Base-by-base conservation (phyloP, 2,113 vertebrate species). In the Theristicus caerulescens region DNA sequence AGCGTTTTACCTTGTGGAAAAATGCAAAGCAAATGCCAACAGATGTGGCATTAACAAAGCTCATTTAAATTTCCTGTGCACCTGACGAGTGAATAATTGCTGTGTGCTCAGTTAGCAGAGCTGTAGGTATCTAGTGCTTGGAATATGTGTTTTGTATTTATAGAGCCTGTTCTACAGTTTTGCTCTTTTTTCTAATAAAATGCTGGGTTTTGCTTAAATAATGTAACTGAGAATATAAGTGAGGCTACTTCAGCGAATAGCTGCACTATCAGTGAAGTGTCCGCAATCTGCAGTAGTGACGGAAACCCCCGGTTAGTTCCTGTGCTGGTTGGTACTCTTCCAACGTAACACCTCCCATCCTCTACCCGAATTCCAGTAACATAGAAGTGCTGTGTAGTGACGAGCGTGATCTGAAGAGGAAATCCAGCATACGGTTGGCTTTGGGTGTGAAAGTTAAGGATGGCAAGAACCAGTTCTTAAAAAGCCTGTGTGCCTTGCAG, bases 331-430 rank as follows among this genome's bases (percentile, higher is more conserved):
- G 51, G 73, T 27, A 7, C 3, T 11, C 46, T 14, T 9, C 22
- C 2, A 2, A 1, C 0, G 0, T 3, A 5, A 6, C 3, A 3
- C 5, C 38, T n/a, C 24, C 49, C 1, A 3, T 29, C 46, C 10
- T 4, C 34, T 10, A 3, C 54, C 46, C 19, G 4, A 0, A 1
- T n/a, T 11, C 16, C 19, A 1, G 1, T 4, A 1, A 16, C 7
- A 4, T 0, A 0, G 36, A 7, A 24, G 6, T 2, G 6, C 57
- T 47, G 29, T 4, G 31, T 1, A 0, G 42, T 10, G 82, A 3
- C 5, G 44, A 25, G 59, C 1, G 0, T 3, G 9, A 7, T 9
- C 47, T 17, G 66, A 6, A 14, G 58, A 42, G 69, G 64, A 49
- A 18, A 7, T 16, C 29, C 29, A 40, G 62, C 36, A 3, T 24